A percentile compares a stretch with the other conserved stretches of the same genome.
phyloP scores from a whole-genome alignment of 2,888 invertebrate genomes.

The Caenorhabditis doughertyi region DNA sequence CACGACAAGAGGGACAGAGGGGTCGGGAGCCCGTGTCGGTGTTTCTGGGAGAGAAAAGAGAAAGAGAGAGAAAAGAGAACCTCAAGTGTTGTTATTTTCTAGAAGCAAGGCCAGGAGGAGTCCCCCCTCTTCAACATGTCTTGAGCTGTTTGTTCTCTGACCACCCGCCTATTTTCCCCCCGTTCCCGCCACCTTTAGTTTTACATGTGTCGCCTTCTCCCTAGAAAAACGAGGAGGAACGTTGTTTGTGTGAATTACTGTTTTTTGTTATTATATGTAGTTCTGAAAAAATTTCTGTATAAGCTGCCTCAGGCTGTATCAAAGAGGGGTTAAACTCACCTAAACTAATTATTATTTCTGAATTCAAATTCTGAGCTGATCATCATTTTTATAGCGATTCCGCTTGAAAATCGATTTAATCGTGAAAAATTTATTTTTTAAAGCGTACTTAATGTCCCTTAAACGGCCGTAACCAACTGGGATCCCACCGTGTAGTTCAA shows the following conservation, averaged over 20 bases:
- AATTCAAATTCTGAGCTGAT: too few species aligned
- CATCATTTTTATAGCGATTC: too few species aligned
- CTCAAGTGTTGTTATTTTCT: slow-evolving; percentile 36
- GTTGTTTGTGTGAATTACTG: background rate
- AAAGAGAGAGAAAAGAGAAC: background rate
- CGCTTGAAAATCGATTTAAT: too few species aligned
- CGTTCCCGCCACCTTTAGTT: background rate
- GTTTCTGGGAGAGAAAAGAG: background rate
- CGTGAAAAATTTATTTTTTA: too few species aligned
- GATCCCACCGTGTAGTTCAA: too few species aligned
- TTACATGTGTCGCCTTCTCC: slow-evolving; percentile 16
- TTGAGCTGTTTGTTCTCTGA: slow-evolving; percentile 20
- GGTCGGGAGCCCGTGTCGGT: background rate
- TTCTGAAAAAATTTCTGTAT: too few species aligned
- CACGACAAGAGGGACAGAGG: background rate
- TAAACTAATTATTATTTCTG: too few species aligned
- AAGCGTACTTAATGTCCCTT: too few species aligned
- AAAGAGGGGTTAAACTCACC: too few species aligned
- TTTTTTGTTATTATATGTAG: background rate
- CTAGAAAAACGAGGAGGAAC: background rate
- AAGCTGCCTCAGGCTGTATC: too few species aligned
- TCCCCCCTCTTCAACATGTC: slow-evolving; percentile 1
- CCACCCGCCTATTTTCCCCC: background rate
- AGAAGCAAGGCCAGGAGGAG: background rate
- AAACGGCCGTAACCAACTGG: too few species aligned